Percentiles rank a stretch among this genome's conserved stretches.
Evolutionary conservation across 1,140 invertebrate species (phyloP).

Genomic region (Drosophila nigromelanica): DNA sequence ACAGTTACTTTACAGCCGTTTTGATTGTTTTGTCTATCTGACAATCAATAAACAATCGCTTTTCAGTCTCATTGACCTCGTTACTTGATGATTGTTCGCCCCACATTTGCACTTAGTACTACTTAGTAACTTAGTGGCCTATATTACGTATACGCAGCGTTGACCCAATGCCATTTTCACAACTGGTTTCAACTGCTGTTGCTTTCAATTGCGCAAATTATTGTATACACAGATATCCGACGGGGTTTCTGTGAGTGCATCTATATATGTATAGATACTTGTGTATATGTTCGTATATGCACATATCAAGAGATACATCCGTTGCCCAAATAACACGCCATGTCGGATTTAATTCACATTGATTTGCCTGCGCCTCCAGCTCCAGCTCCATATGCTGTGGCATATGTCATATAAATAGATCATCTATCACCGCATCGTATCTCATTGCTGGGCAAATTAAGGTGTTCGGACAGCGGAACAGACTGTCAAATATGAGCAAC

Average conservation of each 20-base stretch:
- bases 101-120: conserved; percentile 17
- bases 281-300: not conserved
- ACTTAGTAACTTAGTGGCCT: conserved; percentile 17
- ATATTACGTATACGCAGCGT: conserved; percentile 33
- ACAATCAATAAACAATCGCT: conserved; percentile 19
- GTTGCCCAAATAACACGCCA: conserved; percentile 29
- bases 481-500: conserved; percentile 16
- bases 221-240: not conserved
- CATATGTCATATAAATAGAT: conserved; percentile 18
- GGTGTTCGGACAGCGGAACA: conserved; percentile 40
- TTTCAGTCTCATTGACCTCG: conserved; percentile 14
- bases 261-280: not conserved
- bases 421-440: conserved; percentile 20
- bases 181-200: conserved; percentile 19
- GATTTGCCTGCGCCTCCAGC: conserved; percentile 10
- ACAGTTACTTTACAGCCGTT: not conserved
- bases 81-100: conserved; percentile 9
- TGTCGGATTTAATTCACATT: conserved; percentile 20
- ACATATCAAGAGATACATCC: conserved; percentile 28
- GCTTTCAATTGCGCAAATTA: conserved; percentile 43
- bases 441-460: conserved; percentile 32
- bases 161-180: conserved; percentile 37
- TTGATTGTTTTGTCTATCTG: conserved; percentile 8
- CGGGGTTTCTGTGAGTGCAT: not conserved
- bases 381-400: not conserved